Conservation (phyloP, 1,140 invertebrate genomes). For the Caenorhabditis tropicalis region DNA sequence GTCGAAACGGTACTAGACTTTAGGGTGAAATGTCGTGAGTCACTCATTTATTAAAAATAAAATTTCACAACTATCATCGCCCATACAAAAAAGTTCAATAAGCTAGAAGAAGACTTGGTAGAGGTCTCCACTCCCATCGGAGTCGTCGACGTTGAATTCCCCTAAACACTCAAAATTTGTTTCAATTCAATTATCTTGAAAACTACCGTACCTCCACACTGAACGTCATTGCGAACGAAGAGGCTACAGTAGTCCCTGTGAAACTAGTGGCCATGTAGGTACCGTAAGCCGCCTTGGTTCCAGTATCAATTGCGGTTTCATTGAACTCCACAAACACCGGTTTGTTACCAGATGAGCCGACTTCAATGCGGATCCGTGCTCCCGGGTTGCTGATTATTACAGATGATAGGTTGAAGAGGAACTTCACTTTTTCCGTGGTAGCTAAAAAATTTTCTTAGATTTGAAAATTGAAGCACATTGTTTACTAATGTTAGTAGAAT, state of each 20-base stretch:
- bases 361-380: neutral
- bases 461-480: neutral
- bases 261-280: neutral
- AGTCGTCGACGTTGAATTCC: neutral
- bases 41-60: no score
- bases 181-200: no score
- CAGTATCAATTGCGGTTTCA: neutral
- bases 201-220: neutral
- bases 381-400: neutral
- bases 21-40: no score
- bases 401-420: neutral
- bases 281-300: neutral
- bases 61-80: no score
- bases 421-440: neutral
- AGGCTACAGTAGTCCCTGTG: neutral
- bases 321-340: neutral
- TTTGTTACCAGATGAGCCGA: neutral
- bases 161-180: neutral
- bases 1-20: no score
- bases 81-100: neutral
- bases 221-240: neutral
- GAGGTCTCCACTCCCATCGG: neutral
- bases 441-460: neutral
- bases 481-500: neutral
- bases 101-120: neutral